Percentiles rank a stretch among this genome's conserved stretches.
These are phyloP conservation scores for Auanema sp. DNA, from an alignment of 2,888 invertebrate genomes.

Conservation along the genomic window DNA sequence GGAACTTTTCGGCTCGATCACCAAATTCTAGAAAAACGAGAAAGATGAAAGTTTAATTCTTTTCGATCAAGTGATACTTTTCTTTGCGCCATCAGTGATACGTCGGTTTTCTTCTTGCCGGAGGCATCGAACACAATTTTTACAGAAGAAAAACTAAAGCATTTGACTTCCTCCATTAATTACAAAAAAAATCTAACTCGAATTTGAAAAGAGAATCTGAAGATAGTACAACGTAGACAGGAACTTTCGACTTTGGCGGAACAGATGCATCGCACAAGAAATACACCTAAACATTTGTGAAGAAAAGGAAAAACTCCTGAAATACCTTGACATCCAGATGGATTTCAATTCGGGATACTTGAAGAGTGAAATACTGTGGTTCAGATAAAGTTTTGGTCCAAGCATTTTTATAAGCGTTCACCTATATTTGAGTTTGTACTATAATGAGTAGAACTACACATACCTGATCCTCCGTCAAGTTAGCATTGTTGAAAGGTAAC, in stretches of 20 bases:
- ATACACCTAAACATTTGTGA: background rate
- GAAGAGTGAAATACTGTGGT: slow-evolving; percentile 21
- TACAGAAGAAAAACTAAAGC: background rate
- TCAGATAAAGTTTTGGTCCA: slow-evolving; percentile 30
- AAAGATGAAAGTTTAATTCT: background rate
- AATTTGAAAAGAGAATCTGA: background rate
- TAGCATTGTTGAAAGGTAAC: slow-evolving; percentile 5
- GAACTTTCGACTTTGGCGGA: slow-evolving; percentile 16
- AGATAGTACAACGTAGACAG: slow-evolving; percentile 15
- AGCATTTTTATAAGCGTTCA: slow-evolving; percentile 18
- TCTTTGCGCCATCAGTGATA: too few relatives aligned
- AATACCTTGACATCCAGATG: slow-evolving; percentile 21
- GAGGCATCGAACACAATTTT: too few relatives aligned
- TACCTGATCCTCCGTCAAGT: slow-evolving; percentile 8
- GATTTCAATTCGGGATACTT: slow-evolving; percentile 25
- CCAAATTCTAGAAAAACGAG: slow-evolving; percentile 5
- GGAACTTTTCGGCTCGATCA: background rate
- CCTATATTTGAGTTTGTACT: slow-evolving; percentile 14
- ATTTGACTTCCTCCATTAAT: background rate
- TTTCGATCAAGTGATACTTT: too few relatives aligned
- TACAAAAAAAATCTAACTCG: background rate
- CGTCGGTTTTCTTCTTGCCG: too few relatives aligned
- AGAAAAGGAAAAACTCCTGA: too few relatives aligned
- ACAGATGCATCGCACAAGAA: slow-evolving; percentile 22
- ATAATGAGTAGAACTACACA: background rate